Evolutionary conservation across 2,888 invertebrate genomes (phyloP).

Genomic region (Tiliacea aurago): DNA sequence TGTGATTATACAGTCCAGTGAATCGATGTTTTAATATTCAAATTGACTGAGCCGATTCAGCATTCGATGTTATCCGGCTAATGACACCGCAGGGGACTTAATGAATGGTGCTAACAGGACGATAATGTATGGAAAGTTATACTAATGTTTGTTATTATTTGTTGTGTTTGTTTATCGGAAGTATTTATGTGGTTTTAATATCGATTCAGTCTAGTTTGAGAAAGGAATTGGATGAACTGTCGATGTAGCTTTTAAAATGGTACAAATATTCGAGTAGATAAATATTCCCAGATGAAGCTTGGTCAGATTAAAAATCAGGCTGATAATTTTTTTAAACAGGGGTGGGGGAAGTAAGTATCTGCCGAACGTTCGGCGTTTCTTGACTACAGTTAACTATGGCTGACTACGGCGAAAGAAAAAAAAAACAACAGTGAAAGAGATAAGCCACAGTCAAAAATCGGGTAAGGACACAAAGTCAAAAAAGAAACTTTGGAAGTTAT

Average conservation of each 20-base stretch:
- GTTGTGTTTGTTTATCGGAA: conserved; percentile 24
- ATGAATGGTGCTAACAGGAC: conserved; percentile 65
- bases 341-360: too few relatives aligned
- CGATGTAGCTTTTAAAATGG: neutral
- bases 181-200: conserved; percentile 5
- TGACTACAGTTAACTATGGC: too few relatives aligned
- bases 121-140: conserved; percentile 48
- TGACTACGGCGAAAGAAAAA: too few relatives aligned
- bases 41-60: conserved; percentile 70
- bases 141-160: conserved; percentile 45
- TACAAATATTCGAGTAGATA: neutral
- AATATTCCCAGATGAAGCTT: neutral
- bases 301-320: neutral
- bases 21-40: conserved; percentile 79
- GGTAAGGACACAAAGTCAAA: too few relatives aligned
- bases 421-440: too few relatives aligned
- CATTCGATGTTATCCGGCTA: conserved; percentile 72
- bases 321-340: neutral
- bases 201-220: neutral
- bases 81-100: conserved; percentile 71
- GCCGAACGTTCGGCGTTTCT: too few relatives aligned
- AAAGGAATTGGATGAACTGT: neutral
- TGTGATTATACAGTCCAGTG: conserved; percentile 77
- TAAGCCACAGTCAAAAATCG: too few relatives aligned
- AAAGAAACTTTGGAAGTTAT: too few relatives aligned